Evolutionary conservation across 1,140 invertebrate species (phyloP).

Genomic region (Drosophila sulfurigaster): DNA sequence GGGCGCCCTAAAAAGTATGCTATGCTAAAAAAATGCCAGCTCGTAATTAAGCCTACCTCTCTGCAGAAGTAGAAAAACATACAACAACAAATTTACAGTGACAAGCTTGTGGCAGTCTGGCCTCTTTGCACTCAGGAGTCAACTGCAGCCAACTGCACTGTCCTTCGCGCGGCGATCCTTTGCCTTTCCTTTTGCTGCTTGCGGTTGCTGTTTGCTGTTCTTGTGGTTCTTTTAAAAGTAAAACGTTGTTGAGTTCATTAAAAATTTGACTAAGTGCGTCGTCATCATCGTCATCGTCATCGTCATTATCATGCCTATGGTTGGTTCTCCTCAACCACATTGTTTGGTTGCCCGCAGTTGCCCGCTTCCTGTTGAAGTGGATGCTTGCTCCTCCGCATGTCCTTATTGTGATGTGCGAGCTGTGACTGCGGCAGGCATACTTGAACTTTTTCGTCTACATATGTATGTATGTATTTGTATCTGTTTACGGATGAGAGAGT

Average conservation of each 20-base stretch:
- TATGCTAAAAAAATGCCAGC: constrained; percentile 37
- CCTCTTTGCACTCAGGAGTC: constrained; percentile 17
- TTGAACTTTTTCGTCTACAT: constrained; percentile 43
- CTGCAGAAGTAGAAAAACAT: constrained; percentile 20
- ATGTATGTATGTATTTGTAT: constrained; percentile 25
- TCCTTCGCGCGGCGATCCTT: constrained; percentile 32
- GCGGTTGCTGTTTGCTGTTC: constrained; percentile 4
- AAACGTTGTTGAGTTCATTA: constrained; percentile 81
- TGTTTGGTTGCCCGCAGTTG: constrained; percentile 7
- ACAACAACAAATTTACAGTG: constrained; percentile 30
- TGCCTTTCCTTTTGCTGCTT: neutral
- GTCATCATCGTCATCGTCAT: constrained; percentile 66
- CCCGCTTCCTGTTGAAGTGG: neutral
- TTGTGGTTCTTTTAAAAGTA: constrained; percentile 63
- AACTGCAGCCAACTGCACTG: constrained; percentile 36
- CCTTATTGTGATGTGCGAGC: constrained; percentile 46
- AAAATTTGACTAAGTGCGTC: constrained; percentile 80
- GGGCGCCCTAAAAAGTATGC: constrained; percentile 65
- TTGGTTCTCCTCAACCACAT: constrained; percentile 17
- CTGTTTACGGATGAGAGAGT: constrained; percentile 33
- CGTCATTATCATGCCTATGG: constrained; percentile 11
- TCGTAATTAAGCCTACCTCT: constrained; percentile 66
- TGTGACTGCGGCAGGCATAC: constrained; percentile 39
- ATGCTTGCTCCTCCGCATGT: constrained; percentile 44
- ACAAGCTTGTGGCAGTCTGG: constrained; percentile 12